A percentile compares a stretch with the other conserved stretches of the same genome.
Evolutionary conservation across 2,113 vertebrate species (phyloP).

Genomic region (Bagarius yarrelli): DNA sequence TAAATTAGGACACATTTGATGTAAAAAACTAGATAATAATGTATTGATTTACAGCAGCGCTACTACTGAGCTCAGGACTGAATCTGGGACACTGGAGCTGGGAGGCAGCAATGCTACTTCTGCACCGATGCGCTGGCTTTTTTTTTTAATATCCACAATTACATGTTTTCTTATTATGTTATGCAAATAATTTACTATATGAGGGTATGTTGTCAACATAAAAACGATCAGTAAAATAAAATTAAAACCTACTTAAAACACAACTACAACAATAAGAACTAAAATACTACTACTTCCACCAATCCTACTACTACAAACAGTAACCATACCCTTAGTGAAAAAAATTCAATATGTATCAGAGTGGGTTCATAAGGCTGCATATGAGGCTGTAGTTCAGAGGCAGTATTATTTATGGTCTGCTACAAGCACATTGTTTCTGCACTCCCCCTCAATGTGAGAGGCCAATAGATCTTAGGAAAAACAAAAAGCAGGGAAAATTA

Average conservation of each 20-base stretch:
- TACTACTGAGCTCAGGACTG: background rate
- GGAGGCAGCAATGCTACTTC: background rate
- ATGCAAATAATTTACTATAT: background rate
- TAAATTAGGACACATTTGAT: too few relatives aligned
- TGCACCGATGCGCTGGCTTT: too few relatives aligned
- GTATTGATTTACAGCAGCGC: too few relatives aligned
- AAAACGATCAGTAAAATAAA: background rate
- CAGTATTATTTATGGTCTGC: constrained; percentile 26
- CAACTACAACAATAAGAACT: too few relatives aligned
- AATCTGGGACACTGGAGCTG: background rate
- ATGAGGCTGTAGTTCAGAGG: constrained; percentile 13
- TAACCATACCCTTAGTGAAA: too few relatives aligned
- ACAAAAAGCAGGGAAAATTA: constrained; percentile 36
- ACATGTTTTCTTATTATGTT: background rate
- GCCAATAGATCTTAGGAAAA: constrained; percentile 38
- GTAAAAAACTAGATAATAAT: too few relatives aligned
- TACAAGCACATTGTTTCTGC: constrained; percentile 21
- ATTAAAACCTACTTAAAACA: too few relatives aligned
- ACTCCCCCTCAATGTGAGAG: constrained; percentile 26
- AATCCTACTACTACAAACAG: too few relatives aligned
- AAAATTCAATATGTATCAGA: background rate
- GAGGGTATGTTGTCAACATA: background rate
- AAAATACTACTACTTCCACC: too few relatives aligned
- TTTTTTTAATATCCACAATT: background rate
- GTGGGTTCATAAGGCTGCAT: background rate